phyloP scores from a whole-genome alignment of 2,888 invertebrate genomes.

The Pyrrhosoma nymphula region DNA sequence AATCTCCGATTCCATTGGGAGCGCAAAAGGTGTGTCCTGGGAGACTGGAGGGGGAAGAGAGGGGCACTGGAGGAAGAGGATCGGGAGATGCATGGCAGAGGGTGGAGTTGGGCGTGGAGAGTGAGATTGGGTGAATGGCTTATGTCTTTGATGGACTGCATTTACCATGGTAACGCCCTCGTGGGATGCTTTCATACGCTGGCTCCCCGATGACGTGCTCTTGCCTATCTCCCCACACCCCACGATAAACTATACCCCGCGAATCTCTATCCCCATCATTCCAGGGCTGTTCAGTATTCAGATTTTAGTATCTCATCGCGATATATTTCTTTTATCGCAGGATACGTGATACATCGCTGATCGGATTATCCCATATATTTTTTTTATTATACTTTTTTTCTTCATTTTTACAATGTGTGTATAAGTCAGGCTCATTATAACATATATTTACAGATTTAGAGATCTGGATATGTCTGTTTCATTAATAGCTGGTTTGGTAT shows the following conservation, averaged over 20 bases:
- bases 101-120: not conserved
- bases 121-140: not conserved
- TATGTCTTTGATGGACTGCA: not conserved
- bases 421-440: too few relatives aligned
- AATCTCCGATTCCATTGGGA: not conserved
- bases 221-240: not conserved
- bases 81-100: not conserved
- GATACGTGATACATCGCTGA: too few relatives aligned
- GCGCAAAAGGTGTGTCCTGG: not conserved
- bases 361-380: too few relatives aligned
- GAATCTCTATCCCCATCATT: too few relatives aligned
- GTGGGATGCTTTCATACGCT: not conserved
- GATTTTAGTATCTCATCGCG: too few relatives aligned
- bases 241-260: not conserved
- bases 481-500: too few relatives aligned
- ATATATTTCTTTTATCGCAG: too few relatives aligned
- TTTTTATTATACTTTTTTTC: too few relatives aligned
- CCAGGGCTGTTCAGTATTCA: too few relatives aligned
- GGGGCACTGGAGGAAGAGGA: not conserved
- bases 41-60: not conserved
- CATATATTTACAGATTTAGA: too few relatives aligned
- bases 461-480: too few relatives aligned
- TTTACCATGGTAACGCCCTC: not conserved
- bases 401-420: too few relatives aligned
- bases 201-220: not conserved